phyloP scores from a whole-genome alignment of 1,140 invertebrate species.

The Drosophila punjabiensis region DNA sequence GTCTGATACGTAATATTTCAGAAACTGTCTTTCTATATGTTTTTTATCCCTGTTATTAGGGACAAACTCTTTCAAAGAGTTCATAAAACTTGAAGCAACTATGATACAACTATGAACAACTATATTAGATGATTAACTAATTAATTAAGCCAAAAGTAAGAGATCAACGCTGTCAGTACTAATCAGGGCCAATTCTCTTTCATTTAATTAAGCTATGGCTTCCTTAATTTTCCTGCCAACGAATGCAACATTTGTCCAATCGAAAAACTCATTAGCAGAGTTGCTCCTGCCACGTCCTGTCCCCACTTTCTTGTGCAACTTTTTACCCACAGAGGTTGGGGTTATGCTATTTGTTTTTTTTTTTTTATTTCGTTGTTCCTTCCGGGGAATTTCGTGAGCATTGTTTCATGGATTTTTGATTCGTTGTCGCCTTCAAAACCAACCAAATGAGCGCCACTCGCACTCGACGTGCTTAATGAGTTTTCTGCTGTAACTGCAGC shows the following conservation, averaged over 20 bases:
- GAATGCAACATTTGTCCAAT: conserved; percentile 47
- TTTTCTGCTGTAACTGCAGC: conserved; percentile 63
- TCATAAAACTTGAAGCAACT: not conserved
- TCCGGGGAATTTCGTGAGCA: conserved; percentile 64
- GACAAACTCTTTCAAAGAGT: not conserved
- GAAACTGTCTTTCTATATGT: no score
- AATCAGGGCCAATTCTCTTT: conserved; percentile 3
- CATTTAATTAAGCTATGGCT: conserved; percentile 42
- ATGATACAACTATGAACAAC: not conserved
- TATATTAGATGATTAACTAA: not conserved
- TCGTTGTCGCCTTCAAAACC: conserved; percentile 63
- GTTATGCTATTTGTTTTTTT: conserved; percentile 11
- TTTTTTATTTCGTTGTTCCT: conserved; percentile 11
- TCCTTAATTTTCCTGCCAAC: conserved; percentile 24
- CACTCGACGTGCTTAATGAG: conserved; percentile 82
- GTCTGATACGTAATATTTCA: not conserved
- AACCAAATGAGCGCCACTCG: conserved; percentile 66
- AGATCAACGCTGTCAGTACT: conserved; percentile 6
- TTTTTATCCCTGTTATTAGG: no score
- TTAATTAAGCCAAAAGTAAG: not conserved
- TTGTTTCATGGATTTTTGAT: conserved; percentile 77
- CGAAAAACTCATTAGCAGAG: conserved; percentile 45
- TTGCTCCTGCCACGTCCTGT: conserved; percentile 1
- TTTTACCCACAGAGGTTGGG: conserved; percentile 14
- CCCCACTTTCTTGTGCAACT: conserved; percentile 18